Conservation (phyloP, 2,888 invertebrate genomes). For the Icerya purchasi region DNA sequence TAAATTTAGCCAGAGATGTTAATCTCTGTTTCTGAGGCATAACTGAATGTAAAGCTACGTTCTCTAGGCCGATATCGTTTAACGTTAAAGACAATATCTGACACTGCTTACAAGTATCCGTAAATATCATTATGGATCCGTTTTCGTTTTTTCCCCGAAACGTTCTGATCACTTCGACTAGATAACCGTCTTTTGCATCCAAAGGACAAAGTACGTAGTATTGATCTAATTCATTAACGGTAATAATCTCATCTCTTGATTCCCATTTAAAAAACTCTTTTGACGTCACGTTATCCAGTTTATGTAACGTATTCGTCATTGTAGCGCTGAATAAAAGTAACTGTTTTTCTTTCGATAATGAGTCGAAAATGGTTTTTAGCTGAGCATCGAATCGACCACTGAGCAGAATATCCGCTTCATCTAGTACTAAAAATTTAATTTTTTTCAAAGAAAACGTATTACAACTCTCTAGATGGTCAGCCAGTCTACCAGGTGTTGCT, state of each 20-base stretch:
- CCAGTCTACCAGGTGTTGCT: conserved; percentile 85
- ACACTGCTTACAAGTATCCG: conserved; percentile 89
- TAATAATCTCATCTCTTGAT: conserved; percentile 49
- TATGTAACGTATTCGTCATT: conserved; percentile 59
- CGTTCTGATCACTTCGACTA: conserved; percentile 59
- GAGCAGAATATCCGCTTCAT: conserved; percentile 82
- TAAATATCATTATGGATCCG: conserved; percentile 81
- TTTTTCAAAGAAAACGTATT: conserved; percentile 56
- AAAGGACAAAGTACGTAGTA: conserved; percentile 76
- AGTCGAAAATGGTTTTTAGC: conserved; percentile 52
- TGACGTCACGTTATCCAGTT: conserved; percentile 37
- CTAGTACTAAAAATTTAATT: conserved; percentile 70
- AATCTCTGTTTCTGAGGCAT: conserved; percentile 72
- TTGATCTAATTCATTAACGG: conserved; percentile 76
- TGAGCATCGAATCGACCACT: conserved; percentile 66
- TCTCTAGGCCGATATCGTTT: conserved; percentile 66
- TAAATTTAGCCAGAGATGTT: conserved; percentile 65
- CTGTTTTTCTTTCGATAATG: conserved; percentile 56
- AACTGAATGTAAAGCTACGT: conserved; percentile 81
- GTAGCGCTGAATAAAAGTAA: conserved; percentile 89
- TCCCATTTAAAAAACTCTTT: conserved; percentile 41
- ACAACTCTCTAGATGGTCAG: conserved; percentile 78
- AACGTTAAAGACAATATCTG: conserved; percentile 76
- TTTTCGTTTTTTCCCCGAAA: conserved; percentile 48
- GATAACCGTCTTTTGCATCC: conserved; percentile 76